phyloP scores from a whole-genome alignment of 2,888 invertebrate species.

The Nephrotoma guestfalica region DNA sequence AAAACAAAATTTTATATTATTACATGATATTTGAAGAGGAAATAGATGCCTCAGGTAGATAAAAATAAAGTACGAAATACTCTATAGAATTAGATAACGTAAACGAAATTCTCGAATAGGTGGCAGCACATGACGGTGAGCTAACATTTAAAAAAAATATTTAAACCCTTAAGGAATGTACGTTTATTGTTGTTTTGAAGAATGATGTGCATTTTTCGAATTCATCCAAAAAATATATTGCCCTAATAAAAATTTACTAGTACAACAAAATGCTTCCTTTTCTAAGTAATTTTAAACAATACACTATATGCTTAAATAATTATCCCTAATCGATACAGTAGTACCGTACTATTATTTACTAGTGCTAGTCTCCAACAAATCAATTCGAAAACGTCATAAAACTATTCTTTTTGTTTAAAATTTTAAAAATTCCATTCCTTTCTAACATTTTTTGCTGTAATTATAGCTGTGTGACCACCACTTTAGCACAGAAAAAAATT shows the following conservation, averaged over 20 bases:
- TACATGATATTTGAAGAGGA: not conserved
- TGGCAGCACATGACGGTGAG: not conserved
- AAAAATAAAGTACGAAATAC: not conserved
- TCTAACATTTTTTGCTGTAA: not conserved
- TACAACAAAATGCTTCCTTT: not conserved
- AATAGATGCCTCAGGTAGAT: not conserved
- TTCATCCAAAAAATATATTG: not conserved
- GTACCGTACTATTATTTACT: not conserved
- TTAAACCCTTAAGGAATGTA: not conserved
- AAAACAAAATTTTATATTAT: not conserved
- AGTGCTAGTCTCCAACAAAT: not conserved
- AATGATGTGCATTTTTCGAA: not conserved
- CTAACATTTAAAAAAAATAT: not conserved
- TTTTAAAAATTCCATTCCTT: not conserved
- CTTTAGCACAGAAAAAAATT: not conserved
- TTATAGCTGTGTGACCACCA: not conserved
- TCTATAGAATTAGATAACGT: not conserved
- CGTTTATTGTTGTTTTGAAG: not conserved
- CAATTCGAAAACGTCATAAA: not conserved
- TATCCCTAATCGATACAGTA: not conserved
- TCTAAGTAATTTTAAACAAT: not conserved
- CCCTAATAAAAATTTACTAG: not conserved
- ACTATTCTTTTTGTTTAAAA: not conserved
- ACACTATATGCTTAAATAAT: not conserved
- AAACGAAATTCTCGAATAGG: not conserved